Conservation (phyloP, 2,888 invertebrate genomes). For the Polydrusus cervinus region DNA sequence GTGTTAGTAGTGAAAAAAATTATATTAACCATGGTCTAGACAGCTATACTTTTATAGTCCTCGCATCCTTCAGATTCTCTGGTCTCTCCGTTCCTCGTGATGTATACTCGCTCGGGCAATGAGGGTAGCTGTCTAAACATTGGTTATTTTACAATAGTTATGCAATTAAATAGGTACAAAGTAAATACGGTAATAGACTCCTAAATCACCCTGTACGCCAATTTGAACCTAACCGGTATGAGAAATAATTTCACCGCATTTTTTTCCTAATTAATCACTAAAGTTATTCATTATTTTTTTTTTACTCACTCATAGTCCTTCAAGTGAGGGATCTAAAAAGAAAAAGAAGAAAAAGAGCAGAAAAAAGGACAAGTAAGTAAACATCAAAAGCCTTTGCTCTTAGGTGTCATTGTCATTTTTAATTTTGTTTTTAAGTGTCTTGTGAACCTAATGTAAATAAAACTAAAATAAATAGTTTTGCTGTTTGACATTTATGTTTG, state of each 20-base stretch:
- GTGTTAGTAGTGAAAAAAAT: too few relatives aligned
- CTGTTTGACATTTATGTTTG: slow-evolving; percentile 73
- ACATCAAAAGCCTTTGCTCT: slow-evolving; percentile 30
- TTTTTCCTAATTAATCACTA: slow-evolving; percentile 5
- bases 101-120: too few relatives aligned
- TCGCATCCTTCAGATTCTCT: too few relatives aligned
- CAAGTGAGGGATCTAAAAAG: slow-evolving; percentile 83
- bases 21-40: too few relatives aligned
- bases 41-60: too few relatives aligned
- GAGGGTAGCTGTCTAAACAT: too few relatives aligned
- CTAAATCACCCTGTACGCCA: too few relatives aligned
- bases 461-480: slow-evolving; percentile 20
- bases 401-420: slow-evolving; percentile 42
- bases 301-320: slow-evolving; percentile 73
- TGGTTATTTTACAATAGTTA: too few relatives aligned
- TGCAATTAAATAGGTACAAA: too few relatives aligned
- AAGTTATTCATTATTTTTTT: slow-evolving; percentile 9
- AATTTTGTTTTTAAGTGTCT: slow-evolving; percentile 37
- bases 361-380: slow-evolving; percentile 82
- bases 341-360: slow-evolving; percentile 88
- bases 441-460: slow-evolving; percentile 33
- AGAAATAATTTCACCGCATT: neutral
- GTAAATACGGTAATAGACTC: too few relatives aligned
- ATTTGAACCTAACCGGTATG: neutral
- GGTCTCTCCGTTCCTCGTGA: too few relatives aligned